Base-by-base conservation (phyloP, 2,888 invertebrate genomes). In the Cyclophora albipunctata region DNA sequence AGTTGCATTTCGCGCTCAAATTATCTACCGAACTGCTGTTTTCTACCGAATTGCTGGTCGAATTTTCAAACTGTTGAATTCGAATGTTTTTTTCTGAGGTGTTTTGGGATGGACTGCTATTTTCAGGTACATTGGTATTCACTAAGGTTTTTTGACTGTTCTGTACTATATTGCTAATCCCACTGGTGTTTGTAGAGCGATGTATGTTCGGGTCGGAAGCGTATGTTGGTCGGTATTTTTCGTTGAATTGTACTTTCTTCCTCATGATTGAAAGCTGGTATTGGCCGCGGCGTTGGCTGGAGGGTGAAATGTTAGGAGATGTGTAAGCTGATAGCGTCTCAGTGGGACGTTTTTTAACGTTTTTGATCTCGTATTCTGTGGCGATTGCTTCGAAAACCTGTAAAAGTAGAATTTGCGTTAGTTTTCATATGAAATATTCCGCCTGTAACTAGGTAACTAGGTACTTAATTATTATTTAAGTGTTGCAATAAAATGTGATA, bases 371-470 rank as follows among this genome's bases (percentile, higher is more conserved):
- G 50, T 86, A 88, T 62, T 87, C 87, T 4, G 72, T 73, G 45
- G 86, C 87, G 56, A 88, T 87, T 3, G 87, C 85, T 75, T 88
- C 87, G 52, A 87, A 86, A 0, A 87, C 85, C 87, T 87, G 64
- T 3, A 67, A 69, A 49, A 48, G 20, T 20, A 20, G 20, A 20
- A 20, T 20, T 20, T 20, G 2, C 20, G 20, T 20, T 20, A 20
- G 20, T 20, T 20, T 20, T 1, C 20, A 20, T 20, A 20, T 20
- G 1, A 20, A 20, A 20, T 20, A 20, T 2, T 2, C 2, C 20
- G 20, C 20, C 1, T 20, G 20, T 20, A n/a, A n/a, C n/a, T n/a
- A n/a, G n/a, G n/a, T n/a, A n/a, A n/a, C n/a, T n/a, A 20, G 20
- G 20, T 20, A 20, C 20, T 20, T 20, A 20, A 20, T 1, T 20